Base-by-base conservation (phyloP, 2,888 invertebrate genomes). In the Heliconius charithonia region DNA sequence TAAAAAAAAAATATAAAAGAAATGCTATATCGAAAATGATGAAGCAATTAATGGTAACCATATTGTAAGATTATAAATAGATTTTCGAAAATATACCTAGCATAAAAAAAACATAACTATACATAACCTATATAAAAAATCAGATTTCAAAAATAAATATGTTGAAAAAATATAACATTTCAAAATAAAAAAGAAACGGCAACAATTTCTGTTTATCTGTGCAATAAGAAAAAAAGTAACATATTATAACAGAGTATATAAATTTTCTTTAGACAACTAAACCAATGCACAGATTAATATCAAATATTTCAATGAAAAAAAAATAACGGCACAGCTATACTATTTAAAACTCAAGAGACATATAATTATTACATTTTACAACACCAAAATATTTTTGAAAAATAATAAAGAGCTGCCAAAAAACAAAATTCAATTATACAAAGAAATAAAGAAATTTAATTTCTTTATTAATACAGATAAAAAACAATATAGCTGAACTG, bases 41-140 rank as follows among this genome's bases (percentile, higher is more conserved):
- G 77, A 78, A 75, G 80, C 84, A 84, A 83, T 82, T 84, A 83
- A 80, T 86, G 86, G 86, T 86, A 86, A 86, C 86, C 83, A 83
- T 78, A 83, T 75, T 77, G 80, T 82, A 85, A 76, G 83, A 83
- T n/a, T 72, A 72, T 72, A 72, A 72, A 72, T 72, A 72, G 29
- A 32, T 56, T 51, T 72, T 71, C 72, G 37, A 76, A 73, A 70
- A 71, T 76, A 83, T 81, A 76, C 80, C 70, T 75, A 66, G 70
- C 77, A 45, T 27, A 45, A 56, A 71, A 56, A 71, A 71, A 71
- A 71, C 70, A 70, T 51, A 70, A 16, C 73, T 78, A 45, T 56
- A 77, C 51, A 78, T 70, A 82, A 80, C 63, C 32, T 77, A 77
- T 65, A 72, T 62, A 72, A 77, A 77, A 76, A 73, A 81, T 80